These are phyloP conservation scores for Vespertilio murinus DNA, from an alignment of 2,797 vertebrate genomes.

Conservation along the genomic window DNA sequence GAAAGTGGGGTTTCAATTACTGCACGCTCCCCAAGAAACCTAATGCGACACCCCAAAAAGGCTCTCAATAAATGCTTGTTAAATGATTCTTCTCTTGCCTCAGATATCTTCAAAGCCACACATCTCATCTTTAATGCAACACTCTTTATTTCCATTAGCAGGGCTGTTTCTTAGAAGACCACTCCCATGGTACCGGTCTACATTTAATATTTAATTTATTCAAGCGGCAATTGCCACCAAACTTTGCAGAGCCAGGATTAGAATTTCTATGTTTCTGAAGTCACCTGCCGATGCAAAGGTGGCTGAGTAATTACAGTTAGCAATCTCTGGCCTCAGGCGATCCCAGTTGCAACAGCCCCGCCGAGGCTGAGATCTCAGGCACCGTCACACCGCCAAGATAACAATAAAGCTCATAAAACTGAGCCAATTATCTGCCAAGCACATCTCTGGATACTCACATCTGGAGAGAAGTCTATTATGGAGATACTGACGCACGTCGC, in stretches of 20 bases:
- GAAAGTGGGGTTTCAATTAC: neutral
- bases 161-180: conserved; percentile 11
- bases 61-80: neutral
- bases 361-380: neutral
- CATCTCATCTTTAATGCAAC: conserved; percentile 43
- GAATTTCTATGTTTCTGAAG: conserved; percentile 7
- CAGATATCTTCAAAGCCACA: conserved; percentile 1
- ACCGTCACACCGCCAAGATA: neutral
- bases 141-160: conserved; percentile 7
- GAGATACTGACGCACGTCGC: neutral
- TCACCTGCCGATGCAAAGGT: neutral
- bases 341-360: neutral
- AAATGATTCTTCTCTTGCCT: conserved; percentile 33
- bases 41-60: neutral
- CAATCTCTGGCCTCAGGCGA: neutral
- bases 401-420: conserved; percentile 28
- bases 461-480: neutral
- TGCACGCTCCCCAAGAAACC: neutral
- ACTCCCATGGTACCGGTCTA: neutral
- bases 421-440: conserved; percentile 38
- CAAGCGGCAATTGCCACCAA: neutral
- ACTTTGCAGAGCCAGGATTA: neutral
- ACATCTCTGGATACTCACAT: neutral
- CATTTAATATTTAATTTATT: conserved; percentile 40
- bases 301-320: conserved; percentile 27